Percentiles rank a stretch among this genome's conserved stretches.
Conservation (phyloP, 53 echinoderm and acorn worm species). For the Astropecten irregularis region DNA sequence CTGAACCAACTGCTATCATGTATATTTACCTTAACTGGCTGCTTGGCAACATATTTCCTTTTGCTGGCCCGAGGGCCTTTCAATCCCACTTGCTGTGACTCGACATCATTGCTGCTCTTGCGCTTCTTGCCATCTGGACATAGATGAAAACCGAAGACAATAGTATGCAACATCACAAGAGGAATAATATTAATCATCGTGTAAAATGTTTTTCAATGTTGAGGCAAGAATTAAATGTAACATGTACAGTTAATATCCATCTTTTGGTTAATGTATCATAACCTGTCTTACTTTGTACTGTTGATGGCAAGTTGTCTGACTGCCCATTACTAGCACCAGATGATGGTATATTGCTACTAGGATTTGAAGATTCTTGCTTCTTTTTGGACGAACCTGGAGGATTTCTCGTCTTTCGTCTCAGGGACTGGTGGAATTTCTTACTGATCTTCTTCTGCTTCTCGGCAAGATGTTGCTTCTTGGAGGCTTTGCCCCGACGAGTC, state of each 20-base stretch:
- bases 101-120: neutral
- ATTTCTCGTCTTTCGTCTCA: constrained; percentile 15
- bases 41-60: neutral
- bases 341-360: no score
- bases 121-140: neutral
- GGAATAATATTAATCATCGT: no score
- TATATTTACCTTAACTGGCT: constrained; percentile 16
- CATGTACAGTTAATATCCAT: no score
- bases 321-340: no score
- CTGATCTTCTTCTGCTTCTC: constrained; percentile 46
- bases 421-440: constrained; percentile 32
- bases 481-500: neutral
- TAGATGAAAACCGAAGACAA: neutral
- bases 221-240: no score
- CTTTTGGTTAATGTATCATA: no score
- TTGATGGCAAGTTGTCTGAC: no score
- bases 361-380: neutral
- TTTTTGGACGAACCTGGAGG: neutral
- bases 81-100: neutral
- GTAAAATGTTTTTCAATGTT: no score
- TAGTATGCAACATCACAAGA: no score
- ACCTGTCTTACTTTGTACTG: no score
- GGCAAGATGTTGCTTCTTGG: neutral
- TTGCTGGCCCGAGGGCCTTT: neutral
- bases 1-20: no score